These are phyloP conservation scores for Acromyrmex echinatior DNA, from an alignment of 1,140 invertebrate species.

Conservation along the genomic window DNA sequence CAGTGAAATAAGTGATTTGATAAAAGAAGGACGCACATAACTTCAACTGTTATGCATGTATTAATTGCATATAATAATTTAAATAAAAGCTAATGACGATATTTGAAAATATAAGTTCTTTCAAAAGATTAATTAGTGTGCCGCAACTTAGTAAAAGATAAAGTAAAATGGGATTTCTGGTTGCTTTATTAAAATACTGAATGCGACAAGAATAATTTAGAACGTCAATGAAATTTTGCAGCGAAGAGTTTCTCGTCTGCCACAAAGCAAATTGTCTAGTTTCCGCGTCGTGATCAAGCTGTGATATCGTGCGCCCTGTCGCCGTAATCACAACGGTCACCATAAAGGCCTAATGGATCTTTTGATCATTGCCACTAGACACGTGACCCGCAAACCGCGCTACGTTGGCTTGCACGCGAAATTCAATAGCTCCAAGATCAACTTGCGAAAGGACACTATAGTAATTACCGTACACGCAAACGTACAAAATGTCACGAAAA, in stretches of 20 bases:
- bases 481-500: not conserved
- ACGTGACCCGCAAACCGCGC: conserved; percentile 54
- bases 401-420: conserved; percentile 39
- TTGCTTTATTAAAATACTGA: not conserved
- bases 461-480: conserved; percentile 22
- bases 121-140: not conserved
- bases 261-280: conserved; percentile 54
- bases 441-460: conserved; percentile 22
- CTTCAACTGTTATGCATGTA: too few species aligned
- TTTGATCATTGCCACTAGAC: conserved; percentile 58
- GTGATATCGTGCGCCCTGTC: conserved; percentile 35
- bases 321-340: conserved; percentile 40
- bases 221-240: conserved; percentile 11
- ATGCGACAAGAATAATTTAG: not conserved
- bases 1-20: too few species aligned
- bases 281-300: conserved; percentile 45
- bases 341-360: conserved; percentile 56
- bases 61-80: not conserved
- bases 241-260: conserved; percentile 43
- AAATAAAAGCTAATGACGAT: not conserved
- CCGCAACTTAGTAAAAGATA: not conserved
- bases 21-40: too few species aligned
- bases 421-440: conserved; percentile 49
- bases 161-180: not conserved
- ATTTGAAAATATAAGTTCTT: not conserved